A percentile compares a stretch with the other conserved stretches of the same genome.
These are phyloP conservation scores for Lepilemur ruficaudatus DNA, from an alignment of 2,797 vertebrate genomes.

Conservation along the genomic window DNA sequence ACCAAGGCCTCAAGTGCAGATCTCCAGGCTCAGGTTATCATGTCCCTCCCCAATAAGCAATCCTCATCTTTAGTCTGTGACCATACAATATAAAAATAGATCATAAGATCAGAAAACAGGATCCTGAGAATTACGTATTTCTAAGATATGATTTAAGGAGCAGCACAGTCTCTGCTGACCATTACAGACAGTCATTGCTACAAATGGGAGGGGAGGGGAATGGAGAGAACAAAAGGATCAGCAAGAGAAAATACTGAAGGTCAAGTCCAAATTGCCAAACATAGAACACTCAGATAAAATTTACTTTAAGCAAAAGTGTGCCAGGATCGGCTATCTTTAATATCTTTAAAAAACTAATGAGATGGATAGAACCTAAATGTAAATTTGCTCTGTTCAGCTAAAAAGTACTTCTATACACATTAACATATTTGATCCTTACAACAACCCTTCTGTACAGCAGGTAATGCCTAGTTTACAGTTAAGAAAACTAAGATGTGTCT, in stretches of 20 bases:
- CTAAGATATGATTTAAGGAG: background rate
- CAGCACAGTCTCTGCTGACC: background rate
- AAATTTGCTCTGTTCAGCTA: background rate
- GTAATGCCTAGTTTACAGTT: background rate
- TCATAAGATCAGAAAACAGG: background rate
- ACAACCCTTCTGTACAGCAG: background rate
- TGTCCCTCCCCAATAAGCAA: background rate
- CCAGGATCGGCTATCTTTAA: background rate
- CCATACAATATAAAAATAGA: background rate
- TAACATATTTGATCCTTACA: background rate
- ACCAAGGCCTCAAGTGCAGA: background rate
- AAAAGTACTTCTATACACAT: background rate
- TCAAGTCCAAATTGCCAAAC: background rate
- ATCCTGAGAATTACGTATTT: background rate
- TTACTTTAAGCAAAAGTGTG: background rate
- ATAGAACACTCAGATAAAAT: conserved; percentile 2
- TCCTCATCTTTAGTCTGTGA: background rate
- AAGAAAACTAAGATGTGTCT: background rate
- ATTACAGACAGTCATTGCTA: background rate
- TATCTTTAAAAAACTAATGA: background rate
- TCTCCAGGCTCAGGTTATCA: background rate
- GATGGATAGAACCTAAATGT: background rate
- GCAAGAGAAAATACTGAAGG: background rate
- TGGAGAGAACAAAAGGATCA: background rate
- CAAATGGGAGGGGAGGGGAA: background rate